Evolutionary conservation across 2,888 invertebrate genomes (phyloP), one percentile per base, ranked within the genome.

Genomic region (Meiosimyza decipiens): DNA sequence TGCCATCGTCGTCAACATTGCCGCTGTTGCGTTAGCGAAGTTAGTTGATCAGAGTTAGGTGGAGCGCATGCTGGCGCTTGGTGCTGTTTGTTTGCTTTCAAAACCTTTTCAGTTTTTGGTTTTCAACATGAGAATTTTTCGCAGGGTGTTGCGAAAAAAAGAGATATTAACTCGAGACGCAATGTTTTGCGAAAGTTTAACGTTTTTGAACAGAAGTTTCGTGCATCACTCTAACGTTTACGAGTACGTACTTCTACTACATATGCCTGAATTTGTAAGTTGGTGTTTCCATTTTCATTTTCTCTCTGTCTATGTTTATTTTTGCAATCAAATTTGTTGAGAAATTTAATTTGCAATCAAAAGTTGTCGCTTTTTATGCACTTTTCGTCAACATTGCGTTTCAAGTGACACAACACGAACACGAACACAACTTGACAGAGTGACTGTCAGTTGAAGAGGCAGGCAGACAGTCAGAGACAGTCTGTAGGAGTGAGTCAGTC

Each of bases 321-420:
- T 73, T 70, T 70, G 73, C 70, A 73, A 73, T 73, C 73, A 73
- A 73, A 73, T 73, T 73, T 73, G 69, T 73, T 64, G 73, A 59
- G 57, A 69, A 73, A 73, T 73, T 73, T 73, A 73, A 73, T 69
- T 73, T 73, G 73, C 73, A 73, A 73, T 73, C 73, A 73, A 73
- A 70, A 73, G 73, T 73, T 73, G 65, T 65, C 52, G 59, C 54
- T 64, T 70, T 73, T 64, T 69, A 52, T 65, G 65, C 28, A 51
- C 59, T 50, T 49, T 59, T 49, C 50, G 50, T 59, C 40, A 59
- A 22, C 28, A 22, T 18, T 13, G 13, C 28, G 59, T 28, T 59
- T 28, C 28, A 18, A 59, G 13, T 28, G 13, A 18, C 54, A 54
- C 59, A 59, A 59, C 59, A 59, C 16, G 13, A 59, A 59, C 59